Percentiles rank a stretch among this genome's conserved stretches.
phyloP scores from a whole-genome alignment of 2,888 invertebrate genomes.

The Eristalis arbustorum region DNA sequence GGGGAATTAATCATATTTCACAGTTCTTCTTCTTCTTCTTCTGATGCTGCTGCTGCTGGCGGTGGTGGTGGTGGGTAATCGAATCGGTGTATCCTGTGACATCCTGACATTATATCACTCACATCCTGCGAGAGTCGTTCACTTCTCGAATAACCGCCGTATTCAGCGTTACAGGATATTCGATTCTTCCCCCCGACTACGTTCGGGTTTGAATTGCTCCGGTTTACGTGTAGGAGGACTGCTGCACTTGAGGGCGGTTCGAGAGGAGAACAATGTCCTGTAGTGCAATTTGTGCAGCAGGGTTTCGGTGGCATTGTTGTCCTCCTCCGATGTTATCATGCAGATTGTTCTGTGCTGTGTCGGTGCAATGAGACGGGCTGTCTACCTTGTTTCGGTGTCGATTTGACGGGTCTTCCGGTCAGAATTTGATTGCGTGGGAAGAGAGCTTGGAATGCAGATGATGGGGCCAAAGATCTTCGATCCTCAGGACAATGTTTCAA shows the following conservation, averaged over 20 bases:
- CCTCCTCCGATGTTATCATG: slow-evolving; percentile 45
- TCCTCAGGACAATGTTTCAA: too few relatives aligned
- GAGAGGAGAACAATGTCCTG: slow-evolving; percentile 58
- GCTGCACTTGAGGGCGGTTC: slow-evolving; percentile 53
- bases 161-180: slow-evolving; percentile 54
- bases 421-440: background rate
- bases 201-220: slow-evolving; percentile 48
- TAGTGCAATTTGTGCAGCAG: slow-evolving; percentile 60
- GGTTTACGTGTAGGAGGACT: slow-evolving; percentile 4
- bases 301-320: slow-evolving; percentile 63
- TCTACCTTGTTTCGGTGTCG: background rate
- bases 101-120: slow-evolving; percentile 69
- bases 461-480: too few relatives aligned
- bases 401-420: background rate
- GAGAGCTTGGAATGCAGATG: background rate
- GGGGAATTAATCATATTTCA: slow-evolving; percentile 68
- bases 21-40: slow-evolving; percentile 8
- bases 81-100: slow-evolving; percentile 45
- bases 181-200: slow-evolving; percentile 34
- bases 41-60: background rate
- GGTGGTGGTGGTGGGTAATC: slow-evolving; percentile 52
- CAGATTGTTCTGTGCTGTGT: background rate
- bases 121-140: slow-evolving; percentile 47
- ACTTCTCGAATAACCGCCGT: background rate
- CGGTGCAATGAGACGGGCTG: background rate